A percentile compares a stretch with the other conserved stretches of the same genome.
phyloP scores from a whole-genome alignment of 2,888 invertebrate species.

The Apamea anceps region DNA sequence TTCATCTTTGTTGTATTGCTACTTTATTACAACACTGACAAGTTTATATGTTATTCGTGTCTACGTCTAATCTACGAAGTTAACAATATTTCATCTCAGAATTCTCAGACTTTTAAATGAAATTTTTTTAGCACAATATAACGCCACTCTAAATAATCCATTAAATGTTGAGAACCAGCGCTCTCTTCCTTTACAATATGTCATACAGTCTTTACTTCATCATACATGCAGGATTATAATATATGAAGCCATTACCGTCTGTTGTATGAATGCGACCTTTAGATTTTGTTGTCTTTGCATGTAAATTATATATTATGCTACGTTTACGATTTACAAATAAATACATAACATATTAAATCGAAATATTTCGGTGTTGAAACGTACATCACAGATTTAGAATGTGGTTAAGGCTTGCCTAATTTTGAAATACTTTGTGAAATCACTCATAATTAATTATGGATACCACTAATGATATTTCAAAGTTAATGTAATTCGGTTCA shows the following conservation, averaged over 20 bases:
- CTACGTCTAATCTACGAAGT: background rate
- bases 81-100: background rate
- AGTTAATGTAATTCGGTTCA: slow-evolving; percentile 36
- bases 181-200: slow-evolving; percentile 39
- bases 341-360: slow-evolving; percentile 54
- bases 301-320: slow-evolving; percentile 43
- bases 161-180: slow-evolving; percentile 47
- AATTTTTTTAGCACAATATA: background rate
- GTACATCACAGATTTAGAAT: slow-evolving; percentile 37
- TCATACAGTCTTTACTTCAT: slow-evolving; percentile 56
- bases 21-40: background rate
- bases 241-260: slow-evolving; percentile 58
- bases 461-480: slow-evolving; percentile 29
- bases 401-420: slow-evolving; percentile 2
- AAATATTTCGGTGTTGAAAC: slow-evolving; percentile 34
- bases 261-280: slow-evolving; percentile 42
- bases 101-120: background rate
- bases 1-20: background rate
- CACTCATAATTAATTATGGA: slow-evolving; percentile 12
- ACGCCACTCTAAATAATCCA: background rate
- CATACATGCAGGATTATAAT: slow-evolving; percentile 50
- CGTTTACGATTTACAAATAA: slow-evolving; percentile 55
- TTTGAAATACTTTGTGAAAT: slow-evolving; percentile 17
- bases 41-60: background rate
- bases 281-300: slow-evolving; percentile 43